Evolutionary conservation across 1,140 invertebrate genomes (phyloP).

Genomic region (Plectrocnemia conspersa): DNA sequence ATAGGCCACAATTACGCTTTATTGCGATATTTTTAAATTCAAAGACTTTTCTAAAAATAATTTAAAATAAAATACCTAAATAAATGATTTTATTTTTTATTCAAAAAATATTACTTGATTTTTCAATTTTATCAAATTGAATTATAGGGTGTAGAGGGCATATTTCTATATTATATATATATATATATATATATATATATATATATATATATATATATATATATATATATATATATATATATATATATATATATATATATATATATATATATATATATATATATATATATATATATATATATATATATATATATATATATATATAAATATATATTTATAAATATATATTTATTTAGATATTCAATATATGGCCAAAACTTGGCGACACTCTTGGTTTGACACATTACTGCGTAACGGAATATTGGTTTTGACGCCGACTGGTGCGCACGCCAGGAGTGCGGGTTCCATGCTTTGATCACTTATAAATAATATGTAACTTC

Average conservation of each 20-base stretch:
- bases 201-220: not conserved
- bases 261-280: constrained; percentile 1
- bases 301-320: constrained; percentile 1
- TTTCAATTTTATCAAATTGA: no score
- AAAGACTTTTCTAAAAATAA: no score
- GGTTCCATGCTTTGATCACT: not conserved
- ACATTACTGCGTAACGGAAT: not conserved
- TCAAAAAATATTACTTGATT: no score
- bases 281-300: not conserved
- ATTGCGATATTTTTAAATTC: no score
- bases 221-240: not conserved
- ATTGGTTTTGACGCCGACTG: not conserved
- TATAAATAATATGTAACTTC: no score
- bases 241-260: not conserved
- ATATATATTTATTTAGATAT: not conserved
- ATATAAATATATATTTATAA: not conserved
- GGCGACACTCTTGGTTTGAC: not conserved
- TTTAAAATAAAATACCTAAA: no score
- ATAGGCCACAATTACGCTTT: no score
- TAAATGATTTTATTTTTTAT: no score
- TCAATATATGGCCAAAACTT: not conserved
- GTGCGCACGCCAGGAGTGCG: not conserved
- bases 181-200: not conserved
- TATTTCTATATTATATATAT: not conserved
- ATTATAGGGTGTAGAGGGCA: no score